Percentiles rank a stretch among this genome's conserved stretches.
These are phyloP conservation scores for Leptatherina wallacei DNA, from an alignment of 2,797 vertebrate species.

Conservation along the genomic window DNA sequence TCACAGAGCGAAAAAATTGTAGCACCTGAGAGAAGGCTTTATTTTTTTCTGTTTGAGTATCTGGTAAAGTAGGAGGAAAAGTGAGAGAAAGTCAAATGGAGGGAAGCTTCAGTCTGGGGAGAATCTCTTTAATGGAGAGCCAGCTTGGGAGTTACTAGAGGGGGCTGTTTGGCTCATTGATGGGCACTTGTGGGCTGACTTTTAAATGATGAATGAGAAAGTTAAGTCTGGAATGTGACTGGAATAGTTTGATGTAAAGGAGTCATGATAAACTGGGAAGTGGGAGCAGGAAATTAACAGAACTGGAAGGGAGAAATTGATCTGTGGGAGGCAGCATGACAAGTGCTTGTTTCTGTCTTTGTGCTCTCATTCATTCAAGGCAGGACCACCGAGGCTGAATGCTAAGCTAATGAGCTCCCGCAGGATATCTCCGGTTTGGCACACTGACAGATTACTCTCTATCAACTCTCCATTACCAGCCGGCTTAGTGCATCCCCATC, in stretches of 20 bases:
- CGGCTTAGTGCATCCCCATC: conserved; percentile 22
- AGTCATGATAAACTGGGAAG: background rate
- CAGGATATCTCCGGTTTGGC: conserved; percentile 61
- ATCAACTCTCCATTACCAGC: conserved; percentile 57
- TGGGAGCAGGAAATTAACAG: background rate
- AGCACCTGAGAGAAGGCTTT: conserved; percentile 33
- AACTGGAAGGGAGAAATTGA: conserved; percentile 9
- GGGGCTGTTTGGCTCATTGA: conserved; percentile 27
- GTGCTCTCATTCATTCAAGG: conserved; percentile 54
- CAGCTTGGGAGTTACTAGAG: conserved; percentile 40
- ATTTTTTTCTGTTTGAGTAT: conserved; percentile 19
- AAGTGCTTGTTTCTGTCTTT: conserved; percentile 52
- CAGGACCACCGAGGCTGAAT: conserved; percentile 54
- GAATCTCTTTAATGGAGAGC: conserved; percentile 37
- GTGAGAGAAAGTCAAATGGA: conserved; percentile 21
- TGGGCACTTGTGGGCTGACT: conserved; percentile 16
- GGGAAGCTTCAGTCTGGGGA: conserved; percentile 35
- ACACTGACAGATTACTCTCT: conserved; percentile 55
- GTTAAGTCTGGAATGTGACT: conserved; percentile 11
- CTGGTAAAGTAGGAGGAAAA: conserved; percentile 27
- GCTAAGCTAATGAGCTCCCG: conserved; percentile 81
- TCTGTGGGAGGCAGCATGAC: conserved; percentile 29
- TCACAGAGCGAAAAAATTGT: conserved; percentile 33
- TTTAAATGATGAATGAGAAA: conserved; percentile 22
- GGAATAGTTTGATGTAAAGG: conserved; percentile 18